These are phyloP conservation scores for Pristionchus maxplancki DNA, from an alignment of 2,888 invertebrate genomes.

Conservation along the genomic window DNA sequence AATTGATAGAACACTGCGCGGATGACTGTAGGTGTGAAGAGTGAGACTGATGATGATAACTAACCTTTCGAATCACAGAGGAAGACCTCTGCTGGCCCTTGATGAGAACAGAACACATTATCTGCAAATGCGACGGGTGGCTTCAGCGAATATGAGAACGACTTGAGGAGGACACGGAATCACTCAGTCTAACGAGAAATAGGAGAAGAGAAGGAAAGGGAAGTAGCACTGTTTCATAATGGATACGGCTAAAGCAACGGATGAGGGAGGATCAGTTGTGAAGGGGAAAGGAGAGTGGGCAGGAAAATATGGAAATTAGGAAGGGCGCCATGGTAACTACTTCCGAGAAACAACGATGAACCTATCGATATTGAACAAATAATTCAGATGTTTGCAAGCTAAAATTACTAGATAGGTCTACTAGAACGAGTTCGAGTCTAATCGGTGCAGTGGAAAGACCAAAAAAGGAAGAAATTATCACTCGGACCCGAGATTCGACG, in stretches of 20 bases:
- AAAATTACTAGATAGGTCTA: background rate
- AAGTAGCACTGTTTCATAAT: constrained; percentile 35
- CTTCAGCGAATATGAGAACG: background rate
- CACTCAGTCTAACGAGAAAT: constrained; percentile 14
- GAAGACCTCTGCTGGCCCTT: background rate
- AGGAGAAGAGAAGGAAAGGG: background rate
- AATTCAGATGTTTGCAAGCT: background rate
- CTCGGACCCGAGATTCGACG: background rate
- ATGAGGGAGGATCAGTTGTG: background rate
- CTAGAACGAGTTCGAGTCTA: background rate
- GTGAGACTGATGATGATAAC: background rate
- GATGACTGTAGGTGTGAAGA: too few relatives aligned
- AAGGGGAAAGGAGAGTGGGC: background rate
- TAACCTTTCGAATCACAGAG: constrained; percentile 1
- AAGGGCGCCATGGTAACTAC: background rate
- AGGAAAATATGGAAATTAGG: background rate
- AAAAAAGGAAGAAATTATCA: background rate
- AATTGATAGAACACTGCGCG: too few relatives aligned
- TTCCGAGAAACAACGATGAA: background rate
- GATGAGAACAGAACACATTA: background rate
- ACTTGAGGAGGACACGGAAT: background rate
- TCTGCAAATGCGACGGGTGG: background rate
- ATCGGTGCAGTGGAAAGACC: background rate
- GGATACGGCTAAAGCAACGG: background rate
- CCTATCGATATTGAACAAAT: background rate